Evolutionary conservation across 1,140 invertebrate species (phyloP), one percentile per base, ranked within the genome.

Genomic region (Zaprionus ghesquierei): DNA sequence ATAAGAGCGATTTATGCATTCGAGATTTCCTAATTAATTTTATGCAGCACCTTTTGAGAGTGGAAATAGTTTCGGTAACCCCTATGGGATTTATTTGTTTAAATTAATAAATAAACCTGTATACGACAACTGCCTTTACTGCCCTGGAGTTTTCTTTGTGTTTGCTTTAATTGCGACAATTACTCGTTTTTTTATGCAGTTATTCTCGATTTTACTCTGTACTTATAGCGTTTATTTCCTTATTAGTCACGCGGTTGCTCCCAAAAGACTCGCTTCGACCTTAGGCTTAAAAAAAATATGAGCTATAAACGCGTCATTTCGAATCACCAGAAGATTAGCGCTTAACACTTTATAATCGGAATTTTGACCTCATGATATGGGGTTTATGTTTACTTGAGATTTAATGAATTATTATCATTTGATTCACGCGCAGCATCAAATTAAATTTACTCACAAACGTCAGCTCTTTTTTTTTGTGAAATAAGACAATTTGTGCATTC

Each of bases 11-110:
- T 38, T 22, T 59, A 27, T 62, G 31, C 22, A 50, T 59, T 33
- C 31, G 35, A 50, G n/a, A 63, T 69, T 60, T 35, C 27, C 25
- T 60, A 60, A 68, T 66, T 68, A 55, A 72, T 60, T 68, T 60
- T 33, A 72, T 71, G 51, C 50, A 46, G 6, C 58, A 9, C 0
- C 31, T 18, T 10, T 23, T 51, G 15, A 29, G 23, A 35, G 13
- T 25, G 27, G 15, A 72, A 54, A 35, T n/a, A n/a, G n/a, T 15
- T 60, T 66, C 22, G 38, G 8, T 31, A 0, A 13, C n/a, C 56
- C 38, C 15, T n/a, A 13, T 1, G 13, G 6, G n/a, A 46, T 46
- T 46, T 10, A 20, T 8, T 20, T 46, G 4, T 20, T 44, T 44
- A 9, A 41, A 41, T 15, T 41, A 58, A 31, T 44, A 33, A 62